Evolutionary conservation across 2,888 invertebrate genomes (phyloP).

Genomic region (Celastrina argiolus): DNA sequence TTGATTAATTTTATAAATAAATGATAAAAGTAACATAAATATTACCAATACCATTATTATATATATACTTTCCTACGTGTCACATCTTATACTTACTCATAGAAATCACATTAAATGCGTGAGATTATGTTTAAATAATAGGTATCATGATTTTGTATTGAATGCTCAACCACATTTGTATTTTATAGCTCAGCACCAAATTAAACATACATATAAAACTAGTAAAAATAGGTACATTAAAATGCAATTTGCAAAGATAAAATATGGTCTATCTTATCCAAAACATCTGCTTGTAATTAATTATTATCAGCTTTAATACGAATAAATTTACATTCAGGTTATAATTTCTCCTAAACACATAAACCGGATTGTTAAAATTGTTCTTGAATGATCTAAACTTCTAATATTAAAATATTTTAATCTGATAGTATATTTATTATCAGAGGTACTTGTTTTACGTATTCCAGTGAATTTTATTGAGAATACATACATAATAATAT

Average conservation of each 20-base stretch:
- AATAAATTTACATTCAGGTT: not conserved
- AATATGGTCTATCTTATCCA: not conserved
- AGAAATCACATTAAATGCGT: no score
- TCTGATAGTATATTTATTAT: not conserved
- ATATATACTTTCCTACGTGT: no score
- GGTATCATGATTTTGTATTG: not conserved
- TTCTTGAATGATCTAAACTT: not conserved
- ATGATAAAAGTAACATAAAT: no score
- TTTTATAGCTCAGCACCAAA: not conserved
- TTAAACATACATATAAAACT: not conserved
- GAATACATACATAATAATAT: no score
- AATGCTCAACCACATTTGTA: not conserved
- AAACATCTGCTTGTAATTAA: constrained; percentile 14
- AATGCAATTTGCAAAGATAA: constrained; percentile 4
- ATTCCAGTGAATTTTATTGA: no score
- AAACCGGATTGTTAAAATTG: not conserved
- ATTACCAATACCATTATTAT: no score
- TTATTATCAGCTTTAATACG: not conserved
- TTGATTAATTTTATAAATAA: constrained; percentile 2
- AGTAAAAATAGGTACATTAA: not conserved
- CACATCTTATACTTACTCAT: no score
- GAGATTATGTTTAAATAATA: no score
- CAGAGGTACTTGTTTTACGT: not conserved
- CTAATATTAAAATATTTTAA: not conserved
- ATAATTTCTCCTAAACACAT: not conserved